Evolutionary conservation across 1,140 invertebrate genomes (phyloP).

Genomic region (Solenopsis fugax): DNA sequence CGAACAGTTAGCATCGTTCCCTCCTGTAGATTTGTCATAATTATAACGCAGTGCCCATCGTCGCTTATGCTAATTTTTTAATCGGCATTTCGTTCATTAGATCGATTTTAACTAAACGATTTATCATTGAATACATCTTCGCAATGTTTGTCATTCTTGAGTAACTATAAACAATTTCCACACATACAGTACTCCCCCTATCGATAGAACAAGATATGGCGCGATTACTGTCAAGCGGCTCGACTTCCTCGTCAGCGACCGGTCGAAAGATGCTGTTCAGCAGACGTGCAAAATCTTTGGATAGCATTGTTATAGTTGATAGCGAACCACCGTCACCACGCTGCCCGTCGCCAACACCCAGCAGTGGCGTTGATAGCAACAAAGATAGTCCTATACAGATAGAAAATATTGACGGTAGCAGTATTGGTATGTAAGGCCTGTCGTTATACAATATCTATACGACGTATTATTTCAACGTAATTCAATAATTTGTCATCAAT

Average conservation of each 20-base stretch:
- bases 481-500: conserved; percentile 32
- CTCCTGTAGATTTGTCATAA: conserved; percentile 24
- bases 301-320: conserved; percentile 84
- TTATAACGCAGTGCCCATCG: conserved; percentile 31
- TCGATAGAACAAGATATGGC: conserved; percentile 87
- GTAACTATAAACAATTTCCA: conserved; percentile 79
- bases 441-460: conserved; percentile 14
- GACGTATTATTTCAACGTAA: conserved; percentile 14
- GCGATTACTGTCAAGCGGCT: conserved; percentile 81
- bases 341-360: conserved; percentile 95
- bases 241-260: conserved; percentile 56
- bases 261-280: conserved; percentile 77
- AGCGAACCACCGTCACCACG: conserved; percentile 88
- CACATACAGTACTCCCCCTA: conserved; percentile 84
- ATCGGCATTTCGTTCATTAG: background rate
- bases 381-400: conserved; percentile 97
- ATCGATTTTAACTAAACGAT: conserved; percentile 23
- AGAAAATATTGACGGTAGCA: conserved; percentile 91
- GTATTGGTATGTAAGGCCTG: conserved; percentile 86
- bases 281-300: conserved; percentile 85
- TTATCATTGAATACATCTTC: conserved; percentile 41
- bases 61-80: conserved; percentile 65
- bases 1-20: conserved; percentile 59
- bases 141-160: conserved; percentile 69
- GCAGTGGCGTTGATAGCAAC: conserved; percentile 95